Conservation (phyloP, 1,140 invertebrate species). For the Paraescarpia echinospica region DNA sequence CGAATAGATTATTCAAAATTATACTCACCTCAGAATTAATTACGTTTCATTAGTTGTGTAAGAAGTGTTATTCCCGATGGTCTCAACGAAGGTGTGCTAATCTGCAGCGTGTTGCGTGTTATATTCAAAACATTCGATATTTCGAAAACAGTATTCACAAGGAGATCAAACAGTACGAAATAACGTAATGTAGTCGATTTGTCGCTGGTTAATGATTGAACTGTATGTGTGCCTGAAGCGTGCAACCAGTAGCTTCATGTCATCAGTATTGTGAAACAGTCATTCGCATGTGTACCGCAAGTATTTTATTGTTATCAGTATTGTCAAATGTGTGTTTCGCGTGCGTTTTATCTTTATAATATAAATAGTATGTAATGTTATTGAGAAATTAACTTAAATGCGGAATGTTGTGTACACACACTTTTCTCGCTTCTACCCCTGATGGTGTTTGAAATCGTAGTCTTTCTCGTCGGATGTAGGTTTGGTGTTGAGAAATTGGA, state of each 20-base stretch:
- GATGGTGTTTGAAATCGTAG: neutral
- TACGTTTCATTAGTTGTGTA: neutral
- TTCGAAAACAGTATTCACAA: neutral
- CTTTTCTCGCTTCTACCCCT: neutral
- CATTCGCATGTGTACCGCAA: neutral
- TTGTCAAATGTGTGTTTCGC: neutral
- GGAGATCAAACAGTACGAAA: neutral
- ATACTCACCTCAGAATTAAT: neutral
- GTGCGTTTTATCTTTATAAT: neutral
- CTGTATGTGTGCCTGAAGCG: neutral
- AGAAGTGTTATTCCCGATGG: too few species aligned
- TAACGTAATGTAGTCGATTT: neutral
- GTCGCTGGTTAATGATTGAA: neutral
- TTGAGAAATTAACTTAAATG: neutral
- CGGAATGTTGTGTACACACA: neutral
- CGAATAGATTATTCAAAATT: constrained; percentile 7
- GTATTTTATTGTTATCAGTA: neutral
- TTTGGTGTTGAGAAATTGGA: neutral
- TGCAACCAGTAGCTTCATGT: neutral
- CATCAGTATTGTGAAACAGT: neutral
- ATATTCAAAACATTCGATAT: neutral
- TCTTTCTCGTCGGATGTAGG: neutral
- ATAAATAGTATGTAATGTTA: neutral
- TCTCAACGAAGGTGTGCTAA: neutral
- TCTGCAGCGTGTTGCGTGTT: neutral